phyloP scores from a whole-genome alignment of 2,888 invertebrate species.

The Trissolcus brochymenae region DNA sequence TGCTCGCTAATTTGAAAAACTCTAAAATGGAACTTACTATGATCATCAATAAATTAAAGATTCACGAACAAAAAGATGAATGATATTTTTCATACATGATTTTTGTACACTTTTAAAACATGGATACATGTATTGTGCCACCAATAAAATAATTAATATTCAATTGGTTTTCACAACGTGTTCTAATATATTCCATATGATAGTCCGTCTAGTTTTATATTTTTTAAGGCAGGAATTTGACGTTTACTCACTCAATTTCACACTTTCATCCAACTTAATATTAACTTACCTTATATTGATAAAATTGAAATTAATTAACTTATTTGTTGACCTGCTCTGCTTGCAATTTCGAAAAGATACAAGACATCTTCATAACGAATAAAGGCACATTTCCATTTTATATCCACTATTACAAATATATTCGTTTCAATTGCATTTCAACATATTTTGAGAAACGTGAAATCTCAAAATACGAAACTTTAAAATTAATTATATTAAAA shows the following conservation, averaged over 20 bases:
- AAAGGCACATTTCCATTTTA: constrained; percentile 45
- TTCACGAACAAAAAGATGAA: too few relatives aligned
- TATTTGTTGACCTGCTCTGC: constrained; percentile 19
- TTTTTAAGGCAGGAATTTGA: constrained; percentile 75
- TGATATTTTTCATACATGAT: too few relatives aligned
- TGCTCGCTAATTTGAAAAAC: too few relatives aligned
- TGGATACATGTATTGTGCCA: neutral
- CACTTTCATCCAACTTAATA: constrained; percentile 41
- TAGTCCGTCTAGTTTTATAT: constrained; percentile 73
- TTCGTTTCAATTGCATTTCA: constrained; percentile 15
- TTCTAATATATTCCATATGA: constrained; percentile 61
- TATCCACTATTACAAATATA: constrained; percentile 18
- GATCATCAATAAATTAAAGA: too few relatives aligned
- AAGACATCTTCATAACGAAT: constrained; percentile 43
- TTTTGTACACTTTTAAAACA: too few relatives aligned
- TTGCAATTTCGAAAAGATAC: constrained; percentile 26
- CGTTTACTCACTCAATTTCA: constrained; percentile 66
- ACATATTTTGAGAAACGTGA: constrained; percentile 13
- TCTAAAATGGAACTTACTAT: too few relatives aligned
- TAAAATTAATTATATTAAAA: constrained; percentile 23
- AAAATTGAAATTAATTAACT: constrained; percentile 37
- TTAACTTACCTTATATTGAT: constrained; percentile 51
- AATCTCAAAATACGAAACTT: constrained; percentile 26
- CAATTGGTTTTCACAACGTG: constrained; percentile 60
- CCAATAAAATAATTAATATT: neutral